Evolutionary conservation across 2,113 vertebrate species (phyloP), one percentile per base, ranked within the genome.

Genomic region (Gobius niger): DNA sequence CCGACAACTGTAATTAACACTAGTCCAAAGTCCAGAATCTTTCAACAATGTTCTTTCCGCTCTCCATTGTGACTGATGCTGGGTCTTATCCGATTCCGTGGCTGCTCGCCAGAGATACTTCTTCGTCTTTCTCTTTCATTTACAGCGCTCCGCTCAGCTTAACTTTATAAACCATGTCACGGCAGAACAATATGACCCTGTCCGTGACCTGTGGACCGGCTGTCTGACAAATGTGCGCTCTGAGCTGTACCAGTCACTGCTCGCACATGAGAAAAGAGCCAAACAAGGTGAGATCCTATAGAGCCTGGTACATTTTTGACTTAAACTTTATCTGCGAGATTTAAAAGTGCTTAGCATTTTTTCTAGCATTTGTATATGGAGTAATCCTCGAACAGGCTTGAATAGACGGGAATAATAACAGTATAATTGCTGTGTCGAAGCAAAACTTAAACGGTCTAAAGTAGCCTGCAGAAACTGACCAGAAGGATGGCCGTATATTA

Each of bases 151-250:
- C 5, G 16, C 59, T 59, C 46, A 61, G 61, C 49, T 82, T 57
- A 57, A 68, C 70, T 79, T 78, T 79, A 70, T 44, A 75, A 63
- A 73, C 72, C 65, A 16, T 60, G 69, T 54, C 75, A 57, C 14
- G n/a, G 68, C 56, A 56, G 46, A 83, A 76, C 66, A 67, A 61
- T 41, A 10, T 9, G 69, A 83, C 65, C 82, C 44, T 1, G 24
- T 19, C 41, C 24, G 12, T 68, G 72, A 85, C 76, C 76, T 49
- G 50, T 52, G 60, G 57, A 63, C 59, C 65, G 15, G 1, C 4
- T 49, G 49, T 56, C 53, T 63, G 59, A 82, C 64, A 62, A 67
- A 56, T 14, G 54, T 44, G 61, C 44, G 44, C 14, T 24, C 16
- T 63, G 78, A 76, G 70, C 51, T 3, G 63, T 60, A 66, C 70